phyloP scores from a whole-genome alignment of 1,140 invertebrate genomes.

The Caenorhabditis latens region DNA sequence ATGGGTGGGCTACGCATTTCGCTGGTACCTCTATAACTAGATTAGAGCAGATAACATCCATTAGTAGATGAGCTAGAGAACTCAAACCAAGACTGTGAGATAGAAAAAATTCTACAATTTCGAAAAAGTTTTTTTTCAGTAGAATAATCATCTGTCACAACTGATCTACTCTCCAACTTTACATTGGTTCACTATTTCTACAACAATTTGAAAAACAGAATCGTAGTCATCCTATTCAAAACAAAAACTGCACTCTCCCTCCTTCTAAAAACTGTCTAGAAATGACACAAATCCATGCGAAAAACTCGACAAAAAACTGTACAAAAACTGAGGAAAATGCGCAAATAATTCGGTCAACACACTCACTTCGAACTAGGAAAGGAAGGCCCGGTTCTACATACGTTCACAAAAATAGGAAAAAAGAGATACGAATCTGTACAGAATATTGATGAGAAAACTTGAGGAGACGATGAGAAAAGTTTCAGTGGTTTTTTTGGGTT shows the following conservation, averaged over 20 bases:
- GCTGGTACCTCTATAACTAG: too few relatives aligned
- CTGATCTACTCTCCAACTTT: too few relatives aligned
- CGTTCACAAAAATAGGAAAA: not conserved
- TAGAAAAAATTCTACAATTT: too few relatives aligned
- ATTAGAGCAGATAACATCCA: too few relatives aligned
- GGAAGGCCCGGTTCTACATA: constrained; percentile 24
- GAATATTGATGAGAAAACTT: too few relatives aligned
- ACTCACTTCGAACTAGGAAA: not conserved
- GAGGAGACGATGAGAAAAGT: constrained; percentile 3
- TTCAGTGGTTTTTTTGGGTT: constrained; percentile 38
- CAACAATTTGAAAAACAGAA: not conserved
- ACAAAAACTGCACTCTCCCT: too few relatives aligned
- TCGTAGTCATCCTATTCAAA: not conserved
- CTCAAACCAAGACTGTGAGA: too few relatives aligned
- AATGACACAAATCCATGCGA: not conserved
- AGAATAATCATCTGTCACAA: too few relatives aligned
- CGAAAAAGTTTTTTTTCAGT: too few relatives aligned
- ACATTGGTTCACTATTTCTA: too few relatives aligned
- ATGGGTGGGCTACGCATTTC: not conserved
- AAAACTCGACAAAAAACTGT: constrained; percentile 20
- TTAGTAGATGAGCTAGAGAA: too few relatives aligned
- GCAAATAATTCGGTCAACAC: constrained; percentile 35
- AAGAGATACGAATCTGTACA: not conserved
- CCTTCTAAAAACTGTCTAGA: not conserved
- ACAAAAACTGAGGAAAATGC: constrained; percentile 26